These are phyloP conservation scores for Onychostruthus taczanowskii DNA, from an alignment of 2,113 vertebrate genomes.

Conservation along the genomic window DNA sequence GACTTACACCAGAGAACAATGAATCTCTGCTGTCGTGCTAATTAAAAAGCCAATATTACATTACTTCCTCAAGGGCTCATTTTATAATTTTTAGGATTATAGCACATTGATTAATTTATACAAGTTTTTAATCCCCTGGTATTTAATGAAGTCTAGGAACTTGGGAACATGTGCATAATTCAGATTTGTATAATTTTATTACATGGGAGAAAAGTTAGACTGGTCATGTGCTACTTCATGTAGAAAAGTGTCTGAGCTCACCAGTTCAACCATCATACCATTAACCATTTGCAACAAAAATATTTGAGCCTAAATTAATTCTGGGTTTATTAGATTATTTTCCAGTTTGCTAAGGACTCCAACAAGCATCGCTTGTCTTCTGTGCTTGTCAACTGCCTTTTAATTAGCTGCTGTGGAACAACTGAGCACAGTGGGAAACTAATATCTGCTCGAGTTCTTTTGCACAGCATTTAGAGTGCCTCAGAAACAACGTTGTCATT, in stretches of 20 bases:
- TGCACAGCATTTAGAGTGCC: constrained; percentile 14
- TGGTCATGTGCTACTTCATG: constrained; percentile 33
- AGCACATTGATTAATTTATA: constrained; percentile 82
- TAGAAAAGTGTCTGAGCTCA: constrained; percentile 34
- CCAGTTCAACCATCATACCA: neutral
- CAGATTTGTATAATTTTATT: constrained; percentile 76
- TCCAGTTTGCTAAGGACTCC: constrained; percentile 47
- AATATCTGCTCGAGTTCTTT: constrained; percentile 58
- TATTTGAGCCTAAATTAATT: constrained; percentile 43
- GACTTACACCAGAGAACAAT: constrained; percentile 59
- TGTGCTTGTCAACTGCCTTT: constrained; percentile 62
- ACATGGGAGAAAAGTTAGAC: constrained; percentile 61
- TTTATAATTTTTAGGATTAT: constrained; percentile 82
- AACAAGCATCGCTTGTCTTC: constrained; percentile 42
- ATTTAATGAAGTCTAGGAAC: constrained; percentile 80
- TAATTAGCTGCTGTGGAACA: constrained; percentile 62
- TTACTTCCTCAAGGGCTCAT: constrained; percentile 78
- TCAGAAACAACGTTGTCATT: constrained; percentile 9
- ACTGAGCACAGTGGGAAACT: constrained; percentile 59
- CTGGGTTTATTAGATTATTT: constrained; percentile 51
- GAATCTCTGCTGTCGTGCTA: constrained; percentile 74
- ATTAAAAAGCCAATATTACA: constrained; percentile 80
- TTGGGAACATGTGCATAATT: constrained; percentile 73
- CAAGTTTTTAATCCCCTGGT: constrained; percentile 80
- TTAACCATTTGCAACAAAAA: constrained; percentile 59